Evolutionary conservation across 2,888 invertebrate genomes (phyloP), one percentile per base, ranked within the genome.

Genomic region (Ganaspis brasiliensis): DNA sequence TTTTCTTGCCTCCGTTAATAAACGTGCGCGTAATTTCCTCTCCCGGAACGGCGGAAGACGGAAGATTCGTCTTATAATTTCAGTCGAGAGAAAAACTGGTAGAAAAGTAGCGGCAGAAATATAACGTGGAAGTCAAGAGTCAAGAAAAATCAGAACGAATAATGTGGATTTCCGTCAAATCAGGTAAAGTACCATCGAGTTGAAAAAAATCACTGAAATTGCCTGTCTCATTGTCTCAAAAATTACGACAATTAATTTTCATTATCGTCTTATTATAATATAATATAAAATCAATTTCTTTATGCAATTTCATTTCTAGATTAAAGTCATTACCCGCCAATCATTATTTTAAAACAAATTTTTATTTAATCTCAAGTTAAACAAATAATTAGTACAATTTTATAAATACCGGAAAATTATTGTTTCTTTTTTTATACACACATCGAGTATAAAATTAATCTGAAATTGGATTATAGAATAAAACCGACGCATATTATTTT

Each of bases 1-100:
- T 83, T 83, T 79, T 79, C 79, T 81, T 74, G 75, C 79, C 79
- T 79, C 78, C 82, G 83, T 86, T 85, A 80, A 85, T 85, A 84
- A 77, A 81, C 73, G 78, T 77, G 76, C 82, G 81, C 82, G 83
- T 81, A 84, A 85, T 83, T 84, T 83, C 81, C 81, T 79, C 74
- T 75, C 78, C 74, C 79, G 78, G 81, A 81, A 81, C 81, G 78
- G 37, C 79, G 75, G 79, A 78, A 76, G 79, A 79, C 76, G 75
- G 78, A 40, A 74, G 73, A 76, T 78, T 76, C 81, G 81, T 79
- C 79, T 81, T 75, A 79, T 80, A 81, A 80, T 80, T 79, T 77
- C 40, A 52, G 45, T 57, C 71, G 75, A 77, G 77, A 76, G 59
- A 70, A 40, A 63, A 63, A 40, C 40, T 14, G 12, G 6, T 2